Conservation (phyloP, 2,888 invertebrate species). For the Scaptomyza parva region DNA sequence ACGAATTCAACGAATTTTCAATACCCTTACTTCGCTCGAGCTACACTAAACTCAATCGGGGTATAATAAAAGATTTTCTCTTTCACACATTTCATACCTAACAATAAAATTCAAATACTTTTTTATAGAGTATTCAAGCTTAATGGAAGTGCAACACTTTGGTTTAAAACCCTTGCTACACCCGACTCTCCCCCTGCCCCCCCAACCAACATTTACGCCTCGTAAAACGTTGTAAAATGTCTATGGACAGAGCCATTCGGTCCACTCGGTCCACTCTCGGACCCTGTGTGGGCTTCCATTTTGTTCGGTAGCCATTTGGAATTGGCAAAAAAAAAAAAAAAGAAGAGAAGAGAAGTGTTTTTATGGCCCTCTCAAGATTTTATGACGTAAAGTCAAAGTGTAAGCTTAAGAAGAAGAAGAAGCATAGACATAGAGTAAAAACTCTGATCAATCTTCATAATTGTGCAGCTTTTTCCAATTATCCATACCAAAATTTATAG, state of each 20-base stretch:
- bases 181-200: not conserved
- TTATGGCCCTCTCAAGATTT: conserved; percentile 45
- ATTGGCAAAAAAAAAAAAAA: conserved; percentile 23
- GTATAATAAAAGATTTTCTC: not conserved
- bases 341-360: conserved; percentile 25
- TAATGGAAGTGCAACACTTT: conserved; percentile 52
- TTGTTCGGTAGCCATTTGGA: conserved; percentile 61
- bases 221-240: conserved; percentile 62
- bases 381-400: conserved; percentile 39
- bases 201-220: conserved; percentile 31
- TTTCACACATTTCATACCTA: conserved; percentile 11
- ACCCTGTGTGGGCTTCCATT: conserved; percentile 50
- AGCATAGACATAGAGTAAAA: not conserved
- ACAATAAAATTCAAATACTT: not conserved
- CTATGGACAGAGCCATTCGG: conserved; percentile 31
- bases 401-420: not conserved
- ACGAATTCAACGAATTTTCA: conserved; percentile 2
- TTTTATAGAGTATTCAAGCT: not conserved
- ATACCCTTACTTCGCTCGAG: conserved; percentile 19
- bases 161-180: not conserved
- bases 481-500: conserved; percentile 68
- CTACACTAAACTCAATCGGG: not conserved
- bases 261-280: not conserved
- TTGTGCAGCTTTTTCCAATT: conserved; percentile 62
- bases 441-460: conserved; percentile 68